Conservation (phyloP, 2,113 vertebrate genomes). For the Atherinomorus stipes region DNA sequence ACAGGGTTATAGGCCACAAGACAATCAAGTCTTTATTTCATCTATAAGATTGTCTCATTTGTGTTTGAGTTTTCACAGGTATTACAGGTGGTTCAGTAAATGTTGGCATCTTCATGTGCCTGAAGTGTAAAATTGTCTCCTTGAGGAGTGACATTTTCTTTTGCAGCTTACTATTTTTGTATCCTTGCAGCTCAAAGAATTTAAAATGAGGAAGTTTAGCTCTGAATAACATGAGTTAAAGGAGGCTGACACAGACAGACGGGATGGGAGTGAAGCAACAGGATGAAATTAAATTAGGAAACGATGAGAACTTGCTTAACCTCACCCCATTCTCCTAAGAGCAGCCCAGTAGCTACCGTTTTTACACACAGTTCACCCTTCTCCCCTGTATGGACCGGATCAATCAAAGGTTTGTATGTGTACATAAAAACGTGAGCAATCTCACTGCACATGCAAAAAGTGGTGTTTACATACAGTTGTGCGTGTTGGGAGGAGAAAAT, state of each 20-base stretch:
- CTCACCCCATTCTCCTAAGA: no score
- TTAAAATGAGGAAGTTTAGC: not conserved
- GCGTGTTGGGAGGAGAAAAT: no score
- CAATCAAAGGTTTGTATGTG: no score
- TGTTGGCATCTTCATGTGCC: conserved; percentile 30
- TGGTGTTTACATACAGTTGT: no score
- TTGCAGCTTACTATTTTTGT: not conserved
- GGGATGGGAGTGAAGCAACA: conserved; percentile 22
- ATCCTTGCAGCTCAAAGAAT: not conserved
- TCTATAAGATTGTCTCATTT: not conserved
- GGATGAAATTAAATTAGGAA: conserved; percentile 66
- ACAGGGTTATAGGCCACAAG: no score
- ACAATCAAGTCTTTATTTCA: not conserved
- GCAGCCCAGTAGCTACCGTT: conserved; percentile 36
- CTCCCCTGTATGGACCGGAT: conserved; percentile 23
- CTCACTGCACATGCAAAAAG: no score
- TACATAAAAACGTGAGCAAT: no score
- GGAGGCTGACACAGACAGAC: conserved; percentile 39
- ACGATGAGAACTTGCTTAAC: conserved; percentile 60
- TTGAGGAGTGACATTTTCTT: not conserved
- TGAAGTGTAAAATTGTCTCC: conserved; percentile 1
- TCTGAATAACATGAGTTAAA: conserved; percentile 2
- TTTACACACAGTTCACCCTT: conserved; percentile 47
- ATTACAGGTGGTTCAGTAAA: conserved; percentile 19
- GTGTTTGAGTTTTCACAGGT: conserved; percentile 4